A percentile compares a stretch with the other conserved stretches of the same genome.
Evolutionary conservation across 2,797 vertebrate genomes (phyloP).

Genomic region (Coreius guichenoti): DNA sequence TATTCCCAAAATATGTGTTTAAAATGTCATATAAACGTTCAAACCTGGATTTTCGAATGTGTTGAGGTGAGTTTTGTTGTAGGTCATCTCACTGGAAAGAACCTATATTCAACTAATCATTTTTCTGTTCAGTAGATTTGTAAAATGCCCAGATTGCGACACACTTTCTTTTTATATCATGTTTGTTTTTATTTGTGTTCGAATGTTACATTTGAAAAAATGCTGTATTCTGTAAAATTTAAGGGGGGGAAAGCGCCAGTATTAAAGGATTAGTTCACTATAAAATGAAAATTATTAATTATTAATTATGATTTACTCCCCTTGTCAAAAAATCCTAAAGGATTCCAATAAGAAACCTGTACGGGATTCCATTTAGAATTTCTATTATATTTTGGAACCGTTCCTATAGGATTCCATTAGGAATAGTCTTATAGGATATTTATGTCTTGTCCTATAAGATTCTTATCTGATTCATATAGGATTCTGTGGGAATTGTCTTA

Average conservation of each 20-base stretch:
- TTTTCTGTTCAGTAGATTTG: slow-evolving; percentile 13
- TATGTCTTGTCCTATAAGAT: no score
- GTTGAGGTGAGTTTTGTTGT: slow-evolving; percentile 41
- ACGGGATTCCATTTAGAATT: no score
- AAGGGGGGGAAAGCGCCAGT: slow-evolving; percentile 12
- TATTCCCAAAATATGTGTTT: not conserved
- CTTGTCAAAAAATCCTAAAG: no score
- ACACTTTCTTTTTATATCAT: not conserved
- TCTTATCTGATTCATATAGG: no score
- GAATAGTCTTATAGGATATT: no score
- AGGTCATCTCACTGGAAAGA: slow-evolving; percentile 34
- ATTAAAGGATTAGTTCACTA: not conserved
- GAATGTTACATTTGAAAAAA: slow-evolving; percentile 7
- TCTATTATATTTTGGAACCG: no score
- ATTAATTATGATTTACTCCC: no score
- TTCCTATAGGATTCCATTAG: no score
- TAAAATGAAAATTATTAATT: no score
- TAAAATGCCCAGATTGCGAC: not conserved
- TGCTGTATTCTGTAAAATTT: slow-evolving; percentile 22
- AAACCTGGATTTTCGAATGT: not conserved
- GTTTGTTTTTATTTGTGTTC: slow-evolving; percentile 21
- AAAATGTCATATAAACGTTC: not conserved
- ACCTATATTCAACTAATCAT: slow-evolving; percentile 38
- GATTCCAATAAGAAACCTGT: no score
- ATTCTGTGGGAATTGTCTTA: no score